Base-by-base conservation (phyloP, 2,888 invertebrate species). In the Diaphora mendica region DNA sequence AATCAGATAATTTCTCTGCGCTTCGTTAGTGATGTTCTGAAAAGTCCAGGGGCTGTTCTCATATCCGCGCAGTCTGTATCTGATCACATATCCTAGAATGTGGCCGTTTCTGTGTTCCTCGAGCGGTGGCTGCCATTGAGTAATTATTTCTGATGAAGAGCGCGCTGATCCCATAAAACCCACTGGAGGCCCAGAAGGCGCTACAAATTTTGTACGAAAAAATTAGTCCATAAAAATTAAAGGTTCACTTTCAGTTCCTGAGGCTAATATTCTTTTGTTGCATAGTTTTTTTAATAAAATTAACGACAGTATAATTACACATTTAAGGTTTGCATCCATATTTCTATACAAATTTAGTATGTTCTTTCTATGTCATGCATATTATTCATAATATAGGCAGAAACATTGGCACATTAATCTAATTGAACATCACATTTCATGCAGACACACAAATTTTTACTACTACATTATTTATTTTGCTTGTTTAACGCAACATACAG, bases 101-200 rank as follows among this genome's bases (percentile, higher is more conserved):
- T 98, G 98, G 0, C 99, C 99, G 90, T 99, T 99, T 85, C 99
- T 97, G 87, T 99, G 98, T 89, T 99, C 99, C 88, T 99, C 98
- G 15, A 98, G 95, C 0, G 99, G 99, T 42, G 99, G 98, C 90
- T 99, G 99, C 99, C 99, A 99, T 89, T 99, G 99, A 0, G 99
- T 98, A 86, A 99, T 99, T 77, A 99, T 99, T 93, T 99, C 99
- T 0, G 99, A 98, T 20, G 99, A 98, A 23, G 99, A 99, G 76
- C 99, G 96, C 0, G 99, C 99, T 0, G 99, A 99, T 9, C 99
- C 99, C 84, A 98, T 99, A 88, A 99, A 98, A 44, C 99, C 99
- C 70, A 98, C 96, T 0, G 99, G 99, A 4, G 99, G 98, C 44
- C 99, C 99, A 77, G 99, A 99, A 0, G 99, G 99, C 69, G 99